Evolutionary conservation across 2,797 vertebrate species (phyloP).

Genomic region (Cossypha heuglini): DNA sequence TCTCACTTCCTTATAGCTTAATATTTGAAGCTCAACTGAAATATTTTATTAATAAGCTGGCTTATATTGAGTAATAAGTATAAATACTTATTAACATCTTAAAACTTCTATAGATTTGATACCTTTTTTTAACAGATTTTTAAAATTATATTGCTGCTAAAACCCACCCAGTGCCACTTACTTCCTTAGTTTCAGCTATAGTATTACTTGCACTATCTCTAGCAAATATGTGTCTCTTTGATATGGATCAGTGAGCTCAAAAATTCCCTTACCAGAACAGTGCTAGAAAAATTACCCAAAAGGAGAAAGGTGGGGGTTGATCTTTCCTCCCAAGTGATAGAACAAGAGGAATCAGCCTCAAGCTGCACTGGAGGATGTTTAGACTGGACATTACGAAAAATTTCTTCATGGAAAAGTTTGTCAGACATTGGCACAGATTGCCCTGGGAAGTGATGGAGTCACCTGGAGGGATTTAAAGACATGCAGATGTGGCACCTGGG

Average conservation of each 20-base stretch:
- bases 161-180: fast-evolving
- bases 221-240: background rate
- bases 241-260: background rate
- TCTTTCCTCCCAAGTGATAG: background rate
- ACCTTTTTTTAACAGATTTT: background rate
- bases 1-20: background rate
- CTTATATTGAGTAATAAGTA: background rate
- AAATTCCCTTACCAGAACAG: background rate
- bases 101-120: background rate
- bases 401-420: background rate
- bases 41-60: background rate
- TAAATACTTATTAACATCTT: background rate
- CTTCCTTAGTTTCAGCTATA: background rate
- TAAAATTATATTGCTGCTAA: background rate
- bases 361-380: background rate
- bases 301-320: background rate
- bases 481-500: background rate
- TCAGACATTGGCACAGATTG: background rate
- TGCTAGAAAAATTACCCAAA: background rate
- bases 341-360: background rate
- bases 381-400: background rate
- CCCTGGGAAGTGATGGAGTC: background rate
- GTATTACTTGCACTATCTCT: background rate
- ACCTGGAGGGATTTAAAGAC: background rate
- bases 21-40: background rate